Evolutionary conservation across 2,113 vertebrate species (phyloP).

Genomic region (Platichthys stellatus): DNA sequence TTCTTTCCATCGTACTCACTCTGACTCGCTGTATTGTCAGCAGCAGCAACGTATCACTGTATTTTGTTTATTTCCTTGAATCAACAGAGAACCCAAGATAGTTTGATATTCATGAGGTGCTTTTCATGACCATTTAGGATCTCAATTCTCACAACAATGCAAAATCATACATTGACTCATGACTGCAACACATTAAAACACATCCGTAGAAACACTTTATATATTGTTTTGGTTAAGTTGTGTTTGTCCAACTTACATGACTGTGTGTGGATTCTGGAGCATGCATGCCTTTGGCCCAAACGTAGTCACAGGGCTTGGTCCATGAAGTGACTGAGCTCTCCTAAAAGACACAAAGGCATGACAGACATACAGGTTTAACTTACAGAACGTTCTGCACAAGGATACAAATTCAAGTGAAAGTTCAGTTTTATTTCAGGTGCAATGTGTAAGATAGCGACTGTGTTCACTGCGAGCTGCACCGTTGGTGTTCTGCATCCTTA

Average conservation of each 20-base stretch:
- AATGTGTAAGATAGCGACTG: background rate
- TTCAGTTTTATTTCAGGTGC: background rate
- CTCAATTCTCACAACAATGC: background rate
- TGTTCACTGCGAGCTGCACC: background rate
- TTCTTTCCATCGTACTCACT: no score
- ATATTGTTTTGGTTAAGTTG: background rate
- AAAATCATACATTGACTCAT: background rate
- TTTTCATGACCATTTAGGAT: no score
- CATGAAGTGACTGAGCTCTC: slow-evolving; percentile 94
- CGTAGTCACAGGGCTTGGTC: slow-evolving; percentile 96
- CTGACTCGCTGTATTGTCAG: no score
- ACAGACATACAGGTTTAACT: background rate
- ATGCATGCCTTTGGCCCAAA: slow-evolving; percentile 98
- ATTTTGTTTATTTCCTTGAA: no score
- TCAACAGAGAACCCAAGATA: no score
- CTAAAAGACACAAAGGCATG: slow-evolving; percentile 70
- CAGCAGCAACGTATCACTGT: no score
- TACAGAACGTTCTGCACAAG: background rate
- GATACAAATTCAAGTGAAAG: background rate
- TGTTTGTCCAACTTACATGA: slow-evolving; percentile 88
- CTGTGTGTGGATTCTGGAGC: slow-evolving; percentile 93
- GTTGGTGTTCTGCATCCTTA: background rate
- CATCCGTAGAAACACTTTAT: background rate
- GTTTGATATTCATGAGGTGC: no score
- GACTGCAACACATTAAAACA: background rate